Evolutionary conservation across 2,113 vertebrate species (phyloP).

Genomic region (Smithornis capensis): DNA sequence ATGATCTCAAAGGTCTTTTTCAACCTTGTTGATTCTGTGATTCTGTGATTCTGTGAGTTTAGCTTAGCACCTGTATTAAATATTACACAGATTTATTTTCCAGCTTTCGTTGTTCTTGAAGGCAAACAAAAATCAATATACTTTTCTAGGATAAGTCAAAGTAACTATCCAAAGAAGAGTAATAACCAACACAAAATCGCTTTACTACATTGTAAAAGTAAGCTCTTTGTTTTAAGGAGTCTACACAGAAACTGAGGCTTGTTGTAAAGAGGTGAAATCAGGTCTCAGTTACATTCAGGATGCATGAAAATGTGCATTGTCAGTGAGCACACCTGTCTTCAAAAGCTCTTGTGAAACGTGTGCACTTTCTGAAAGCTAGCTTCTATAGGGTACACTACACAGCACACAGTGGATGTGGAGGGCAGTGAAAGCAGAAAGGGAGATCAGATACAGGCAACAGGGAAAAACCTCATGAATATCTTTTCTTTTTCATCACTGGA

Average conservation of each 20-base stretch:
- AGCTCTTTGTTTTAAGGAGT: neutral
- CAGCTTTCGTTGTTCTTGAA: neutral
- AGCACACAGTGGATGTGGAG: fast-evolving
- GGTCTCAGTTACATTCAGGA: neutral
- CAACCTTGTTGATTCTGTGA: too few relatives aligned
- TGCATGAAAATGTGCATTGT: neutral
- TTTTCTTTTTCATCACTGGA: neutral
- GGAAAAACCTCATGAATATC: neutral
- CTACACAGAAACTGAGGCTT: neutral
- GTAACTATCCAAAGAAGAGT: neutral
- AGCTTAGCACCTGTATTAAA: neutral
- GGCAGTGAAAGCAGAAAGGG: neutral
- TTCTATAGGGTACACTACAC: neutral
- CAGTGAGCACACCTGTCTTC: neutral
- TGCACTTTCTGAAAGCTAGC: neutral
- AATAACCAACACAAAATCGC: neutral
- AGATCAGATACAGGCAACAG: neutral
- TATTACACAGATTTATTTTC: neutral
- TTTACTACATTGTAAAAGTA: neutral
- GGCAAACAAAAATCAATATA: neutral
- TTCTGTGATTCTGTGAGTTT: too few relatives aligned
- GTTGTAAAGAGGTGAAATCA: neutral
- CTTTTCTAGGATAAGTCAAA: neutral
- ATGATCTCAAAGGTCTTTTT: too few relatives aligned
- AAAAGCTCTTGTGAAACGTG: neutral